Evolutionary conservation across 2,113 vertebrate genomes (phyloP), one percentile per base, ranked within the genome.

Genomic region (Thalassarche chlororhynchos): DNA sequence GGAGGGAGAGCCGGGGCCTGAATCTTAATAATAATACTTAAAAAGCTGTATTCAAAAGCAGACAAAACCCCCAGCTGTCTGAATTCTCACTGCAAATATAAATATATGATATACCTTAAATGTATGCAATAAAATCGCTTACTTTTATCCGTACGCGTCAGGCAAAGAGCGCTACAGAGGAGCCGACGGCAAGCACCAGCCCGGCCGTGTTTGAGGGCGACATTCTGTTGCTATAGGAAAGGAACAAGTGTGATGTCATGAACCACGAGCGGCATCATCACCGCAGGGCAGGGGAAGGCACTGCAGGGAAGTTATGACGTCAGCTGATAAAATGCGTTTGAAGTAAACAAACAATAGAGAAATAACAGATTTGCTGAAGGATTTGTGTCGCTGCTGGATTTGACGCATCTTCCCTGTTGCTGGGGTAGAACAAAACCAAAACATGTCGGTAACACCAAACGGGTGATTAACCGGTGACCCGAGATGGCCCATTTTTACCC

Each of bases 251-350:
- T 8, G 52, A 38, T 3, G 65, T 70, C 52, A 49, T 3, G 4
- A 32, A 20, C 17, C 2, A 20, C 6, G 8, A 49, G 52, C 17
- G 4, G 29, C 42, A 11, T 17, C 44, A 10, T 40, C 66, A 18
- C 55, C 12, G 5, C 3, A 10, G 79, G 55, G 24, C 4, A 8
- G 36, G 36, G 38, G 38, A 40, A 40, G 36, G 36, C 8, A 6
- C 26, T 8, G 36, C 49, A 17, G 23, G 70, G 16, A 26, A 26
- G 36, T 31, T 13, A 8, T 3, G 8, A 13, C 2, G n/a, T 14
- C n/a, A 6, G 19, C 44, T 16, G 44, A 8, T 10, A 9, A 32
- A 60, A 32, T 0, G 12, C 4, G 34, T 7, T 17, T 3, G 5
- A 32, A 25, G 31, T 5, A 4, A 14, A 18, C 14, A 10, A 28